phyloP scores from a whole-genome alignment of 2,888 invertebrate genomes.

The Cactoblastis cactorum region DNA sequence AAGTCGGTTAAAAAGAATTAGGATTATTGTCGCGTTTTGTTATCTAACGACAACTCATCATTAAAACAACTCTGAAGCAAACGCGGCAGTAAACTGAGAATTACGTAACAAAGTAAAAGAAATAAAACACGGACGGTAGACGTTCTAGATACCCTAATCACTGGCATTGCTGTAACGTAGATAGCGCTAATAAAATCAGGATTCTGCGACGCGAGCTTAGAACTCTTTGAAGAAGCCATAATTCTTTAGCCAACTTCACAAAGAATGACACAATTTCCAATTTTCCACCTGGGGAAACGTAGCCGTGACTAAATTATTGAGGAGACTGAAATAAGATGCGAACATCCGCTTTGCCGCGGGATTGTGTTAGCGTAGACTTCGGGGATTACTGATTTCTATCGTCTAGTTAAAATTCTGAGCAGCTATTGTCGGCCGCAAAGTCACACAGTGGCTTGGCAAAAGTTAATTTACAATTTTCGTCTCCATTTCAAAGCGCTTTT shows the following conservation, averaged over 20 bases:
- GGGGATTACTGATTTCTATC: slow-evolving; percentile 69
- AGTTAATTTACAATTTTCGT: slow-evolving; percentile 66
- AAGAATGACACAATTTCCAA: slow-evolving; percentile 74
- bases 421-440: slow-evolving; percentile 58
- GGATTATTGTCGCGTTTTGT: not conserved
- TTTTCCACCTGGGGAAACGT: slow-evolving; percentile 70
- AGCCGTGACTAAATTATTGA: slow-evolving; percentile 75
- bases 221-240: slow-evolving; percentile 49
- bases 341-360: slow-evolving; percentile 62
- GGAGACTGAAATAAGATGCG: slow-evolving; percentile 65
- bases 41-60: not conserved
- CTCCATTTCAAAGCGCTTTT: slow-evolving; percentile 39
- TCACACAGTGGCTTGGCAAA: slow-evolving; percentile 58
- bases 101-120: not conserved
- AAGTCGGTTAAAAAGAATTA: too few species aligned
- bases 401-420: slow-evolving; percentile 68
- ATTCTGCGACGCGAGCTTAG: slow-evolving; percentile 29
- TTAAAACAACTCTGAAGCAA: not conserved
- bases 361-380: slow-evolving; percentile 62
- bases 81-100: not conserved
- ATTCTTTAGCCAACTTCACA: slow-evolving; percentile 52
- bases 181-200: slow-evolving; percentile 40
- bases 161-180: slow-evolving; percentile 25
- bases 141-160: slow-evolving; percentile 16
- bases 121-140: not conserved